Percentiles rank a stretch among this genome's conserved stretches.
These are phyloP conservation scores for Carpatolechia fugitivella DNA, from an alignment of 2,888 invertebrate genomes.

Conservation along the genomic window DNA sequence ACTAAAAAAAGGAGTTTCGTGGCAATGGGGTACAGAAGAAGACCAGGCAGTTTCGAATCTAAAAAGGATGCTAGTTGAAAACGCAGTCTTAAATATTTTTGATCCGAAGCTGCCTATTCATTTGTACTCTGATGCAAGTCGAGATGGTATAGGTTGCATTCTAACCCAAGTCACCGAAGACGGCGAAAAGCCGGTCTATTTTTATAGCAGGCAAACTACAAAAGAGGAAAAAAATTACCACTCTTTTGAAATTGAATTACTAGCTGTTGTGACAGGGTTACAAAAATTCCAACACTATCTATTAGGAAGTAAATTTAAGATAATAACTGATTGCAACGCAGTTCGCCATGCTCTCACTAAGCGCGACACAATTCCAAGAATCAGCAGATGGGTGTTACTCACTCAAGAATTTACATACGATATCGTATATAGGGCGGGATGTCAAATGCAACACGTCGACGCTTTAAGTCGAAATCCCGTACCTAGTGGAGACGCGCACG, in stretches of 20 bases:
- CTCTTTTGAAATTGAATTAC: too few species aligned
- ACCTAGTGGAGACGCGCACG: neutral
- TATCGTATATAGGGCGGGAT: conserved; percentile 32
- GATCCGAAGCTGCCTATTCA: conserved; percentile 11
- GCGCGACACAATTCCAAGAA: conserved; percentile 30
- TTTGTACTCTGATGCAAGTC: conserved; percentile 18
- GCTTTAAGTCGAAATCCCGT: conserved; percentile 24
- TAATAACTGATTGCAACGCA: conserved; percentile 1
- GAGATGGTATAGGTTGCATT: conserved; percentile 17
- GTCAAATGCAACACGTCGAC: conserved; percentile 32
- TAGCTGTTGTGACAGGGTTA: too few species aligned
- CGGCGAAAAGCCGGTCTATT: conserved; percentile 32
- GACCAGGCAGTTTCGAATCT: conserved; percentile 7
- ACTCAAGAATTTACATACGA: conserved; percentile 33
- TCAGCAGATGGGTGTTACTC: too few species aligned
- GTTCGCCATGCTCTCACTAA: conserved; percentile 19
- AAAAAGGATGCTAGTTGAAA: conserved; percentile 10
- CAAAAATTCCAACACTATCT: neutral
- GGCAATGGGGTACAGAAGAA: conserved; percentile 13
- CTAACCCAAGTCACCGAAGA: neutral
- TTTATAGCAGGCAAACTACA: conserved; percentile 36
- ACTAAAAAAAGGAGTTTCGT: conserved; percentile 12
- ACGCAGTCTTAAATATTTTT: conserved; percentile 13
- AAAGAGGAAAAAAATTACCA: conserved; percentile 13
- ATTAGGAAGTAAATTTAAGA: neutral